Base-by-base conservation (phyloP, 2,797 vertebrate genomes). In the Rhyacichthys aspro region DNA sequence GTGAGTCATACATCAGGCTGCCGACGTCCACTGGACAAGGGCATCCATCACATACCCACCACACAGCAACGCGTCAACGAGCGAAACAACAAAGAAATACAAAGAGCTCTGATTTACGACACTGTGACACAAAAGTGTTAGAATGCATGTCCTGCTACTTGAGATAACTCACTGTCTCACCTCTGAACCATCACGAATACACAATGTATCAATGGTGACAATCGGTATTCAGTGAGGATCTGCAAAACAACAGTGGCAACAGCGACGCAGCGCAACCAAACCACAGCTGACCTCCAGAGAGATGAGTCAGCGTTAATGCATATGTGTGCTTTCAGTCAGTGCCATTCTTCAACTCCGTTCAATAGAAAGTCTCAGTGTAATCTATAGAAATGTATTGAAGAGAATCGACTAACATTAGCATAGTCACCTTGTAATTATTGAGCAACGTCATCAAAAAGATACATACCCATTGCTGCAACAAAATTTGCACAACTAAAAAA, bases 21-120 rank as follows among this genome's bases (percentile, higher is more conserved):
- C 54, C 38, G 42, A 67, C 60, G 49, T 72, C 46, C 43, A 54
- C 3, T 42, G 38, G 55, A 68, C 63, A 61, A 28, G 34, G 12
- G 9, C 54, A 62, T 67, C 44, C 36, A 80, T 73, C 70, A 67
- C 37, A 42, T 55, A 46, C 17, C 14, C 42, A 50, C 6, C 11
- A 17, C 3, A 48, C 38, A 15, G 23, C 43, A 36, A 38, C 2
- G 19, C 44, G n/a, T 48, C 14, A 32, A 41, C 11, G 41, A 32
- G 4, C 39, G 11, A 28, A 28, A 5, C 19, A 23, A 23, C 23
- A 28, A 64, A 48, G 41, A 36, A 45, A 28, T 8, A 34, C 8
- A 14, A 28, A 5, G 23, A 28, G 23, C 4, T 28, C 5, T 37
- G 6, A 43, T 1, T 18, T 0, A 45, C 2, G 34, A 11, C 34